Percentiles rank a stretch among this genome's conserved stretches.
Conservation (phyloP, 2,113 vertebrate species). For the Erinaceus europaeus region DNA sequence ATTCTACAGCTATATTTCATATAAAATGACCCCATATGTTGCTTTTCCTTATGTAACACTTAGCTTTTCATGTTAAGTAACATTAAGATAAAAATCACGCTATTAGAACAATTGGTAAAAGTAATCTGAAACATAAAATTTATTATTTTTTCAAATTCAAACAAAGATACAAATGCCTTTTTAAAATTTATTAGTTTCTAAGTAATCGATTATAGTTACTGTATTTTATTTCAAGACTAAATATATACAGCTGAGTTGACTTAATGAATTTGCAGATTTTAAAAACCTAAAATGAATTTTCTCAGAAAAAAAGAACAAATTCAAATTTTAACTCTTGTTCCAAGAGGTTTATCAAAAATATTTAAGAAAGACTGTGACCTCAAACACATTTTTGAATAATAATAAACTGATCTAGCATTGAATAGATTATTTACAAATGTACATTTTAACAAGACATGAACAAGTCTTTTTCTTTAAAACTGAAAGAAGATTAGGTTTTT, state of each 20-base stretch:
- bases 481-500: neutral
- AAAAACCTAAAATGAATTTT: neutral
- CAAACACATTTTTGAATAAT: neutral
- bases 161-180: neutral
- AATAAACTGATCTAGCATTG: neutral
- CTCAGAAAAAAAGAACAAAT: constrained; percentile 13
- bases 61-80: neutral
- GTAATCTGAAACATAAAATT: neutral
- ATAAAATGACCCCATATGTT: neutral
- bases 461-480: constrained; percentile 16
- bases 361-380: neutral
- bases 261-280: neutral
- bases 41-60: neutral
- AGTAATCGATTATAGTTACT: neutral
- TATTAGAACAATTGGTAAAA: neutral
- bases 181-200: neutral
- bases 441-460: neutral
- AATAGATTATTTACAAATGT: neutral
- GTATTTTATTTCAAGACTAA: constrained; percentile 10
- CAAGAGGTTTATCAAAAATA: neutral
- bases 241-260: neutral
- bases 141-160: constrained; percentile 23
- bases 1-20: neutral
- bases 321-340: constrained; percentile 20
- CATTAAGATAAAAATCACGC: neutral